Evolutionary conservation across 2,113 vertebrate species (phyloP).

Genomic region (Eubucco bourcierii): DNA sequence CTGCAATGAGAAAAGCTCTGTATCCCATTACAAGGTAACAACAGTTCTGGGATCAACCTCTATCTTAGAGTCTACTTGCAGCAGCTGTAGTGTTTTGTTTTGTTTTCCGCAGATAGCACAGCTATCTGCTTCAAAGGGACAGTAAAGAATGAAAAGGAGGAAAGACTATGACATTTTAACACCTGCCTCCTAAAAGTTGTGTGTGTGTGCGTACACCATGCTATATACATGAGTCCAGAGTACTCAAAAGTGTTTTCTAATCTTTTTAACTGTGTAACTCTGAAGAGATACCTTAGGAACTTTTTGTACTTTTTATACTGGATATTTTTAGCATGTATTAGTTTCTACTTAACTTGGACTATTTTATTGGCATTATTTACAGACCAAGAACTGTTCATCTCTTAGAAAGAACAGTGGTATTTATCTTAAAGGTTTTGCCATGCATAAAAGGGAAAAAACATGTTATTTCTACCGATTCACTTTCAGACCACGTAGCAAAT

Average conservation of each 20-base stretch:
- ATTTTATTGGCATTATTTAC: not conserved
- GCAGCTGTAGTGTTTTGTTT: not conserved
- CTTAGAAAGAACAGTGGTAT: not conserved
- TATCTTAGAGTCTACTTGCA: not conserved
- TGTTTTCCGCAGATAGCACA: not conserved
- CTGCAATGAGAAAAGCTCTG: not conserved
- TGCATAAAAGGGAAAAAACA: not conserved
- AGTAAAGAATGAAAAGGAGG: not conserved
- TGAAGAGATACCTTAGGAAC: not conserved
- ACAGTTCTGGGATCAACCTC: not conserved
- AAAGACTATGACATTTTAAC: not conserved
- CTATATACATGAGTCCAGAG: not conserved
- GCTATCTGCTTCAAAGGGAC: not conserved
- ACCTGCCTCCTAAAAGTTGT: not conserved
- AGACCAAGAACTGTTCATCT: not conserved
- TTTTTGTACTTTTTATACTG: not conserved
- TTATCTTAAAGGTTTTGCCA: conserved; percentile 1
- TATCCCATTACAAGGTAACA: not conserved
- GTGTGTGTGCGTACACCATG: rapidly evolving
- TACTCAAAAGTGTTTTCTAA: not conserved
- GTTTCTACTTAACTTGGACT: not conserved
- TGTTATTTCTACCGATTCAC: not conserved
- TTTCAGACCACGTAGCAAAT: not conserved
- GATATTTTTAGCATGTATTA: not conserved
- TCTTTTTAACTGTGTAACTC: not conserved